Evolutionary conservation across 1,140 invertebrate genomes (phyloP).

Genomic region (Pseudomyrmex concolor): DNA sequence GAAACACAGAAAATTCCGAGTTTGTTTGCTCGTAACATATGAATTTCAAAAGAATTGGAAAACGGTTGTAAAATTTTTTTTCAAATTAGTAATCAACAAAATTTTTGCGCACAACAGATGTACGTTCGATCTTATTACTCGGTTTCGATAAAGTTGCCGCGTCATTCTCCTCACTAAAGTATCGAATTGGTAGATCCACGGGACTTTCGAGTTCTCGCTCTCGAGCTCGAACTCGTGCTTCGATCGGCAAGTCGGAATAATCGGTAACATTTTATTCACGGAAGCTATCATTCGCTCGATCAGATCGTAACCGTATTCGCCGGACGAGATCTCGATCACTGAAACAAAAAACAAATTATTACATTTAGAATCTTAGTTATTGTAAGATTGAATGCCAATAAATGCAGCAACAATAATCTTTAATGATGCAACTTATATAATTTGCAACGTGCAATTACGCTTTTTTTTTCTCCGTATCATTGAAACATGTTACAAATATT

Average conservation of each 20-base stretch:
- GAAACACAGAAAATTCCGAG: too few relatives aligned
- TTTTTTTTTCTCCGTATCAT: too few relatives aligned
- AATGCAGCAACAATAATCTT: too few relatives aligned
- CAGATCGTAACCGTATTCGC: conserved; percentile 89
- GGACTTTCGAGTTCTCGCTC: conserved; percentile 83
- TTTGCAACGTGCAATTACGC: too few relatives aligned
- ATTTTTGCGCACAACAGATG: background rate
- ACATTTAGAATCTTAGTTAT: too few relatives aligned
- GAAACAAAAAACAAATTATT: conserved; percentile 70
- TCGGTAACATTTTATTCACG: conserved; percentile 87
- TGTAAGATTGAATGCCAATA: too few relatives aligned
- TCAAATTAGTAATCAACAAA: too few relatives aligned
- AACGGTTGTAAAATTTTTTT: background rate
- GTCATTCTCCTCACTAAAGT: conserved; percentile 89
- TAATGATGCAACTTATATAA: too few relatives aligned
- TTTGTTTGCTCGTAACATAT: too few relatives aligned
- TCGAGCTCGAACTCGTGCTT: conserved; percentile 75
- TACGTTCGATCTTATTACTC: conserved; percentile 83
- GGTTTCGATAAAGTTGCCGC: conserved; percentile 90
- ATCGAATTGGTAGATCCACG: conserved; percentile 88
- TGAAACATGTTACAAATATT: too few relatives aligned
- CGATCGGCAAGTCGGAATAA: conserved; percentile 83
- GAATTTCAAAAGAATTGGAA: too few relatives aligned
- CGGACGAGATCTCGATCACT: conserved; percentile 92
- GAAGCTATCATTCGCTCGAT: conserved; percentile 87